Conservation (phyloP, 2,797 vertebrate species). For the Mionectes olivaceus region DNA sequence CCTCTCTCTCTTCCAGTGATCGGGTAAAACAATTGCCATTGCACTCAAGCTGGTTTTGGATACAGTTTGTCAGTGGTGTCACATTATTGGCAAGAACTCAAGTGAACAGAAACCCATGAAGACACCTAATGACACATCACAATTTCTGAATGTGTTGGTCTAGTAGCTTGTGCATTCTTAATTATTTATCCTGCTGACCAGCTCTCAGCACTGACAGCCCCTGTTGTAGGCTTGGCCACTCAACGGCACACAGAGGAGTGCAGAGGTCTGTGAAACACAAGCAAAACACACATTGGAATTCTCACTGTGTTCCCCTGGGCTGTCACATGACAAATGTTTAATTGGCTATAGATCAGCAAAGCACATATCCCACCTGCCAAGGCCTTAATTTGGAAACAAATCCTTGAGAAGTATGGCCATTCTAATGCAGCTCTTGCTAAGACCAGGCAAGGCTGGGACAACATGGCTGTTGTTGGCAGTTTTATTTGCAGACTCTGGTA, state of each 20-base stretch:
- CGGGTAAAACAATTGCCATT: neutral
- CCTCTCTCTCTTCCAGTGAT: neutral
- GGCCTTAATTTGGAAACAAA: neutral
- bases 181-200: neutral
- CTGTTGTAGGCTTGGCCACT: neutral
- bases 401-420: neutral
- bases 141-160: neutral
- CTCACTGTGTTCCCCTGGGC: neutral
- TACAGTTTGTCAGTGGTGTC: neutral
- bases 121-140: neutral
- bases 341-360: neutral
- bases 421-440: neutral
- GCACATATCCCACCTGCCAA: neutral
- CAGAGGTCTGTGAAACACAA: neutral
- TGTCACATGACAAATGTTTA: conserved; percentile 9
- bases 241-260: neutral
- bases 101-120: neutral
- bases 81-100: neutral
- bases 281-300: neutral
- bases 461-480: neutral
- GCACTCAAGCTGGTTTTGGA: neutral
- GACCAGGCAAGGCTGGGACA: neutral
- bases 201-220: neutral
- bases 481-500: neutral
- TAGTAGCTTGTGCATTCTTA: neutral